Conservation (phyloP, 2,888 invertebrate genomes). For the Xestia ashworthii region DNA sequence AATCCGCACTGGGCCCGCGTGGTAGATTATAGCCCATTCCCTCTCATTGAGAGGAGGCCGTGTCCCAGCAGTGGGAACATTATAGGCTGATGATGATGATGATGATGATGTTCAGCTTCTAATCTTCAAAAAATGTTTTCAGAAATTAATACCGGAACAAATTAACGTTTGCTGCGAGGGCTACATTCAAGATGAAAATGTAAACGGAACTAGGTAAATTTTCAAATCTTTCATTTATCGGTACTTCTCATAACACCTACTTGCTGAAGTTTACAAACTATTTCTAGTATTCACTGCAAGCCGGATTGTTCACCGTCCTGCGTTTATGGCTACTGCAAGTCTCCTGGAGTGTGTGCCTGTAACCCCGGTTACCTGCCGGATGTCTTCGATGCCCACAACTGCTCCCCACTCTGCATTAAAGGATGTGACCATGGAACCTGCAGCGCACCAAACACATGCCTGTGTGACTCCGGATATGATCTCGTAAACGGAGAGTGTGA, state of each 20-base stretch:
- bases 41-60: no score
- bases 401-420: constrained; percentile 63
- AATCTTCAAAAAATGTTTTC: constrained; percentile 33
- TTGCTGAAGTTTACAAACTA: neutral
- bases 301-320: constrained; percentile 66
- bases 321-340: constrained; percentile 65
- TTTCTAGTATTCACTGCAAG: constrained; percentile 63
- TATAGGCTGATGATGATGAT: no score
- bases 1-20: no score
- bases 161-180: constrained; percentile 66
- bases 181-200: constrained; percentile 54
- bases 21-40: no score
- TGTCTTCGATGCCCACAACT: constrained; percentile 39
- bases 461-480: constrained; percentile 45
- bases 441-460: constrained; percentile 54
- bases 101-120: neutral
- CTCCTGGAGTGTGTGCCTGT: constrained; percentile 66
- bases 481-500: constrained; percentile 28
- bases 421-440: constrained; percentile 62
- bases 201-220: constrained; percentile 52
- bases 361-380: constrained; percentile 60
- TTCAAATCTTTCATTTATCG: neutral
- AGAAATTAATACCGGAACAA: constrained; percentile 60
- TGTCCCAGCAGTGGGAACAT: no score
- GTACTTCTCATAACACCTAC: neutral